These are phyloP conservation scores for Lepus timidus DNA, from an alignment of 2,113 vertebrate genomes.

Conservation along the genomic window DNA sequence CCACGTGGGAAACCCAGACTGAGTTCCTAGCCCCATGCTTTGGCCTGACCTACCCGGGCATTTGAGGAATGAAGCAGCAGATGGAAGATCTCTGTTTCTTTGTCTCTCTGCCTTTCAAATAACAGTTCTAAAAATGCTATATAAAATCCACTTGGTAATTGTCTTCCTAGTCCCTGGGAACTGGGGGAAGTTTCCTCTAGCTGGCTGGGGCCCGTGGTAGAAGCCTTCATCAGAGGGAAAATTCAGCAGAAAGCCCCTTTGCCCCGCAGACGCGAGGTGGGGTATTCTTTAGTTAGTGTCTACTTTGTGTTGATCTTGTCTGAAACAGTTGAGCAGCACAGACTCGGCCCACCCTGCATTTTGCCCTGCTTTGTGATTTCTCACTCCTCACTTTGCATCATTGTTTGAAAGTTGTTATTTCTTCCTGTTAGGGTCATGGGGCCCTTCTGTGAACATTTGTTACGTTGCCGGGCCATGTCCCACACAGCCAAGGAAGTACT, in stretches of 20 bases:
- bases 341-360: neutral
- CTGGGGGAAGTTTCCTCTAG: neutral
- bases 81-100: too few species aligned
- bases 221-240: neutral
- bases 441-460: neutral
- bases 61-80: too few species aligned
- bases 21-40: too few species aligned
- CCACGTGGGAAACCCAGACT: too few species aligned
- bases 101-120: too few species aligned
- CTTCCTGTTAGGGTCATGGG: neutral
- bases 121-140: neutral
- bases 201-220: too few species aligned
- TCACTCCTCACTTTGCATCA: neutral
- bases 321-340: neutral
- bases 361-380: neutral
- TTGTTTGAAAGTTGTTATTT: neutral
- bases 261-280: neutral
- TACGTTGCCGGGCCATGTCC: neutral
- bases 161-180: neutral
- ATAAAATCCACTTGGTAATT: neutral
- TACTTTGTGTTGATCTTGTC: neutral
- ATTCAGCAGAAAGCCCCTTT: neutral
- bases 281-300: neutral
- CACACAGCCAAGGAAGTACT: neutral
- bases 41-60: too few species aligned